Percentiles rank a stretch among this genome's conserved stretches.
phyloP scores from a whole-genome alignment of 2,797 vertebrate genomes.

The Chelonia mydas region DNA sequence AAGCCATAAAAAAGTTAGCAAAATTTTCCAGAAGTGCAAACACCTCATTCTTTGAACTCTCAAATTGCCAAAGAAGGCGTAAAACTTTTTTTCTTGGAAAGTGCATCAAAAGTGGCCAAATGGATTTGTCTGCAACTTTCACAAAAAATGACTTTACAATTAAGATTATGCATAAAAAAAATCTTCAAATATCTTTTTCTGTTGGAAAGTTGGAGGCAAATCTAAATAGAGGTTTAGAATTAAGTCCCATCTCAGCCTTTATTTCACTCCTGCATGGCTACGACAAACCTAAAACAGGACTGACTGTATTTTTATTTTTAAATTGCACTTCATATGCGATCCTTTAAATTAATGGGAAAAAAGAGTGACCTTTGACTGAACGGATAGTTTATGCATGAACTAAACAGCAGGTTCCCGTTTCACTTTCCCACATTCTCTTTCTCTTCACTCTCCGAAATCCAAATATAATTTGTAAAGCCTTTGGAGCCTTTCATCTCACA shows the following conservation, averaged over 20 bases:
- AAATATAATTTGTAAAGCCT: constrained; percentile 56
- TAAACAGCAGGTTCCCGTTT: constrained; percentile 56
- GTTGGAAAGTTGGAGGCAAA: constrained; percentile 2
- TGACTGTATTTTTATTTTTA: constrained; percentile 63
- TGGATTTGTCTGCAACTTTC: constrained; percentile 18
- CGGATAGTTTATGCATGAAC: constrained; percentile 61
- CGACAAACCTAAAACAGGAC: constrained; percentile 47
- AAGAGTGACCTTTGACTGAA: constrained; percentile 75
- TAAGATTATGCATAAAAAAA: background rate
- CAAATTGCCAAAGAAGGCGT: background rate
- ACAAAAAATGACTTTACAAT: background rate
- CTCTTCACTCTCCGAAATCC: constrained; percentile 29
- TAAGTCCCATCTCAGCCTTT: constrained; percentile 35
- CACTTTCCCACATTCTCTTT: constrained; percentile 59
- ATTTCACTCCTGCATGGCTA: background rate
- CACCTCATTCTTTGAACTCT: background rate
- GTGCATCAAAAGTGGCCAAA: background rate
- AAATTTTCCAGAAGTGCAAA: background rate
- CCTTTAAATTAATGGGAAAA: constrained; percentile 75
- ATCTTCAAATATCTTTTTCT: background rate
- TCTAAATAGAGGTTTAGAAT: background rate
- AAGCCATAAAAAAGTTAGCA: background rate
- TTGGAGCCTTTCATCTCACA: constrained; percentile 52
- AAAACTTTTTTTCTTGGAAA: background rate
- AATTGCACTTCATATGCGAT: constrained; percentile 66